Evolutionary conservation across 2,797 vertebrate species (phyloP), one percentile per base, ranked within the genome.

Genomic region (Macroramphosus scolopax): DNA sequence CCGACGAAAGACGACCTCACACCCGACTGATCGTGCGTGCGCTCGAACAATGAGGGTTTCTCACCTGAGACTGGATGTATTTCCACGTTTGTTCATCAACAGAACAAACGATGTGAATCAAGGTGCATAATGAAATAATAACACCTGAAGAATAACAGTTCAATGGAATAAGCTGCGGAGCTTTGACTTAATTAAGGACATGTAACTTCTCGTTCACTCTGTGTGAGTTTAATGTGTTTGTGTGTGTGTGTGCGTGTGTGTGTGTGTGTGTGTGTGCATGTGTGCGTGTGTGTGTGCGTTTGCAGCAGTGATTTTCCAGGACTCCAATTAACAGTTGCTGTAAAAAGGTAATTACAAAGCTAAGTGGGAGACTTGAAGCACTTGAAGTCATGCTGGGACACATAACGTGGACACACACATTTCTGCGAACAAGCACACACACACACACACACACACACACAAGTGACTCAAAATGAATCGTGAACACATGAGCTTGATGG

Each of bases 301-400:
- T 6, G 48, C 44, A 39, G 16, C 18, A 33, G 41, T 51, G 28
- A 62, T 64, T 74, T 72, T 54, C 61, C 52, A 14, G 28, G 41
- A 49, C 43, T 78, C 51, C 59, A 83, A 81, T 77, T 81, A 84
- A 81, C 53, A 66, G 44, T 77, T 66, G 64, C 56, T 58, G 63
- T 63, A 59, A 71, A 78, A 82, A 77, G 68, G 64, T 82, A 72
- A 84, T 84, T 84, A 79, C 45, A 72, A 76, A 79, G 72, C 70
- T 69, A 70, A 63, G 68, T 76, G 51, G 75, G 75, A 70, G 78
- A 68, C 64, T 66, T 58, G 33, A 60, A 79, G 51, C 60, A 68
- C 64, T 66, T 58, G 33, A 60, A 79, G 51, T 63, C 81, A 71
- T 69, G 71, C 78, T 75, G 77, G 45, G 76, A 60, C 56, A 40